Percentiles rank a stretch among this genome's conserved stretches.
phyloP scores from a whole-genome alignment of 2,113 vertebrate genomes.

The Clinocottus analis region DNA sequence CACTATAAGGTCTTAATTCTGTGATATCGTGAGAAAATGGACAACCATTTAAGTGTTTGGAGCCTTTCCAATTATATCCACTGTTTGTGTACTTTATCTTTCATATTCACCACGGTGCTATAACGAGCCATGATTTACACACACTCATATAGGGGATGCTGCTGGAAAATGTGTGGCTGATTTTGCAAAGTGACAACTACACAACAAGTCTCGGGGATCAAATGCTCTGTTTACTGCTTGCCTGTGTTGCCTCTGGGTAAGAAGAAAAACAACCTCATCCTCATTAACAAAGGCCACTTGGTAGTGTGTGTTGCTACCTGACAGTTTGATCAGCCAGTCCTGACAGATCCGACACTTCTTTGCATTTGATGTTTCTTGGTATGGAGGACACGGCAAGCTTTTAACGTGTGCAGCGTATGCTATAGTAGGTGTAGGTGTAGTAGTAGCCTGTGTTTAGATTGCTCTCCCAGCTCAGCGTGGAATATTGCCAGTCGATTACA shows the following conservation, averaged over 20 bases:
- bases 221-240: conserved; percentile 72
- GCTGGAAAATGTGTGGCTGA: conserved; percentile 45
- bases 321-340: conserved; percentile 64
- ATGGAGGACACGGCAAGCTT: conserved; percentile 51
- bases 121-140: conserved; percentile 26
- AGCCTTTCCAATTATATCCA: conserved; percentile 31
- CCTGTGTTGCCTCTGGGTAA: conserved; percentile 63
- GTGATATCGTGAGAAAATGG: conserved; percentile 23
- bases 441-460: conserved; percentile 59
- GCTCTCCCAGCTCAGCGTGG: conserved; percentile 62
- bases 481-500: conserved; percentile 79
- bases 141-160: conserved; percentile 9
- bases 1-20: conserved; percentile 2
- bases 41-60: conserved; percentile 23
- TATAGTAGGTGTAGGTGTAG: conserved; percentile 42
- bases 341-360: conserved; percentile 72
- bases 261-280: conserved; percentile 65
- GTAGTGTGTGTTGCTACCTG: conserved; percentile 54
- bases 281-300: conserved; percentile 77
- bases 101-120: conserved; percentile 17
- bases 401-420: conserved; percentile 45
- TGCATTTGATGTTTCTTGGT: conserved; percentile 73
- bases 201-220: conserved; percentile 68
- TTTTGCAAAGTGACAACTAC: conserved; percentile 71
- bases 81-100: conserved; percentile 22